Conservation (phyloP, 2,113 vertebrate species). For the Brevimyrus niger region DNA sequence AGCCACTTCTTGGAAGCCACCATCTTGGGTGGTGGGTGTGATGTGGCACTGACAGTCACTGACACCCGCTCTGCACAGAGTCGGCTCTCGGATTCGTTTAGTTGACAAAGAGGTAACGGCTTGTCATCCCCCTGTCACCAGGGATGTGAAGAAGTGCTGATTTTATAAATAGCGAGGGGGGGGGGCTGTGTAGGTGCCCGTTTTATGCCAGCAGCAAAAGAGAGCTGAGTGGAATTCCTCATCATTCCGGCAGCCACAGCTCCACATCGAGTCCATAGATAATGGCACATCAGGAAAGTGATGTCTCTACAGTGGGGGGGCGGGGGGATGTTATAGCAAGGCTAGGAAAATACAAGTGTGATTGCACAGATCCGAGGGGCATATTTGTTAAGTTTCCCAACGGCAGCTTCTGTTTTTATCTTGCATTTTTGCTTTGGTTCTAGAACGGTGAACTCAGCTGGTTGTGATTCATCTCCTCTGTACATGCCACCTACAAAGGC, state of each 20-base stretch:
- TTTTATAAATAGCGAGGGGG: constrained; percentile 20
- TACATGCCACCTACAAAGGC: neutral
- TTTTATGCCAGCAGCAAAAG: constrained; percentile 16
- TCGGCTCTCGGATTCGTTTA: constrained; percentile 26
- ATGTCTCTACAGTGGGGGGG: neutral
- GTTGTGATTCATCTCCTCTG: neutral
- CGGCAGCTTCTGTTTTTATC: neutral
- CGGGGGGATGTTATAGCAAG: neutral
- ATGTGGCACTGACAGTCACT: constrained; percentile 9
- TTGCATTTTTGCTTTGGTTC: neutral
- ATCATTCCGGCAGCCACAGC: constrained; percentile 21
- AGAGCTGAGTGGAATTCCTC: constrained; percentile 15
- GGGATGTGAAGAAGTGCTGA: constrained; percentile 14
- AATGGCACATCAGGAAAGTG: neutral
- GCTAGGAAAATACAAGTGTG: neutral
- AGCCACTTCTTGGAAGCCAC: neutral
- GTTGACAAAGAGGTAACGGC: constrained; percentile 29
- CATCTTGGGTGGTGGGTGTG: constrained; percentile 17
- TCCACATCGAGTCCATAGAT: constrained; percentile 20
- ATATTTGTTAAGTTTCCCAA: neutral
- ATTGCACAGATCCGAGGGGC: neutral
- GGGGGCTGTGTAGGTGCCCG: neutral
- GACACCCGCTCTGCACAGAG: constrained; percentile 10
- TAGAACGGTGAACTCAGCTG: neutral
- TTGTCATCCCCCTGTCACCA: constrained; percentile 30